Percentiles rank a stretch among this genome's conserved stretches.
Evolutionary conservation across 2,888 invertebrate species (phyloP).

Genomic region (Temnothorax ravouxi): DNA sequence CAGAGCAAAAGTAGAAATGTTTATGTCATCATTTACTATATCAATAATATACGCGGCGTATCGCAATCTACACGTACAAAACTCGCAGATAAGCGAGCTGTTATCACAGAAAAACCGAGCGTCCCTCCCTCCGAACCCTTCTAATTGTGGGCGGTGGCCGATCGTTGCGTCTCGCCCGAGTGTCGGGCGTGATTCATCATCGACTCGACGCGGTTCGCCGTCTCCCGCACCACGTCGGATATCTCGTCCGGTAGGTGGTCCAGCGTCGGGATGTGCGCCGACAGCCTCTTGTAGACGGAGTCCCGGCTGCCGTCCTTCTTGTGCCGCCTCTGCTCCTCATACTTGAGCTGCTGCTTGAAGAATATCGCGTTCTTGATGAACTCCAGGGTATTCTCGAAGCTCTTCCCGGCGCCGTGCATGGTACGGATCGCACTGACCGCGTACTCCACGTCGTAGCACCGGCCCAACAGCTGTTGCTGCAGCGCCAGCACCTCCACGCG

Average conservation of each 20-base stretch:
- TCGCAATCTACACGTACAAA: constrained; percentile 14
- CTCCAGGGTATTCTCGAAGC: constrained; percentile 96
- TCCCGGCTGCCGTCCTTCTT: constrained; percentile 90
- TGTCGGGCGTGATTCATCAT: constrained; percentile 93
- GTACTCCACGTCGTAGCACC: constrained; percentile 98
- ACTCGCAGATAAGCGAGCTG: background rate
- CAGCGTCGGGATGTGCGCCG: constrained; percentile 93
- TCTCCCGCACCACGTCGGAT: constrained; percentile 94
- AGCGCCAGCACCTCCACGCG: constrained; percentile 95
- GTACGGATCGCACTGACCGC: constrained; percentile 96
- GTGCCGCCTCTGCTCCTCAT: constrained; percentile 94
- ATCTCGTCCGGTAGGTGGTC: constrained; percentile 94
- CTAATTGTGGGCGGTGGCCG: constrained; percentile 25
- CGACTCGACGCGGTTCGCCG: constrained; percentile 94
- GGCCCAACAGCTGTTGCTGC: constrained; percentile 95
- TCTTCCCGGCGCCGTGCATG: constrained; percentile 93
- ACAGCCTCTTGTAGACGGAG: constrained; percentile 95
- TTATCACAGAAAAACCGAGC: constrained; percentile 30
- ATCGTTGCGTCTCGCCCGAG: constrained; percentile 84
- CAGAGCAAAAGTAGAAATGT: background rate
- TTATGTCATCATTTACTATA: background rate
- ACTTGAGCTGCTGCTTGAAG: constrained; percentile 97
- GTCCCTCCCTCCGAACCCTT: background rate
- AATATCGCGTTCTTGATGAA: constrained; percentile 97
- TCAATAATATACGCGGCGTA: background rate